Percentiles rank a stretch among this genome's conserved stretches.
phyloP scores from a whole-genome alignment of 2,888 invertebrate species.

The Perizoma affinitatum region DNA sequence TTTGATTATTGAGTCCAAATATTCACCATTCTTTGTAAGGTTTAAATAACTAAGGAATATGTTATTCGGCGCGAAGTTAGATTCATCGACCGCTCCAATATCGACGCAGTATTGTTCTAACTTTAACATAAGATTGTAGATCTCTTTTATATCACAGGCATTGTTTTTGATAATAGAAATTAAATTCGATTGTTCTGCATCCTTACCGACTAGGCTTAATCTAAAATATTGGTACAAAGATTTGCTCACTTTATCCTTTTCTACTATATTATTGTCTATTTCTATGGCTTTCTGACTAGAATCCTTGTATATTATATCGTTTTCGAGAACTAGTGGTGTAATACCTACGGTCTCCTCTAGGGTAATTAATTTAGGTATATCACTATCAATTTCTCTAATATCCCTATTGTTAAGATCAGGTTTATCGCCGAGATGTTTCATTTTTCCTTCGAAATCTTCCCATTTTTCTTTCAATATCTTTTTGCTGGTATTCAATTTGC shows the following conservation, averaged over 20 bases:
- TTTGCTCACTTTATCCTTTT: constrained; percentile 64
- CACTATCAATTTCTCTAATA: constrained; percentile 27
- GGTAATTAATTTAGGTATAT: constrained; percentile 38
- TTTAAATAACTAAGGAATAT: constrained; percentile 74
- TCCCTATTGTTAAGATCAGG: constrained; percentile 39
- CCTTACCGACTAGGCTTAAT: constrained; percentile 73
- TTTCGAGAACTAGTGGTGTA: constrained; percentile 48
- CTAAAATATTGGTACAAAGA: constrained; percentile 75
- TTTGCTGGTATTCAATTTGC: constrained; percentile 79
- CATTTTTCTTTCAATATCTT: constrained; percentile 83
- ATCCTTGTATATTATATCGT: constrained; percentile 74
- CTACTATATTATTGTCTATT: constrained; percentile 63
- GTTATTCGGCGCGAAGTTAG: constrained; percentile 69
- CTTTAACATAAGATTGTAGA: constrained; percentile 67
- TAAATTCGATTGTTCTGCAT: constrained; percentile 71
- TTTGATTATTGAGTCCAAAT: constrained; percentile 63
- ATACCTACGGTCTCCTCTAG: constrained; percentile 44
- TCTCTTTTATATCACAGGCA: constrained; percentile 77
- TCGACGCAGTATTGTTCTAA: constrained; percentile 73
- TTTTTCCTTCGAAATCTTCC: constrained; percentile 79
- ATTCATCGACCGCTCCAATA: constrained; percentile 67
- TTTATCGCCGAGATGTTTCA: constrained; percentile 73
- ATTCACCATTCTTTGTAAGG: constrained; percentile 50
- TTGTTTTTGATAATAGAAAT: constrained; percentile 67
- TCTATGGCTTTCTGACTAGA: constrained; percentile 76